phyloP scores from a whole-genome alignment of 2,113 vertebrate species.

The Prietella phreatophila region DNA sequence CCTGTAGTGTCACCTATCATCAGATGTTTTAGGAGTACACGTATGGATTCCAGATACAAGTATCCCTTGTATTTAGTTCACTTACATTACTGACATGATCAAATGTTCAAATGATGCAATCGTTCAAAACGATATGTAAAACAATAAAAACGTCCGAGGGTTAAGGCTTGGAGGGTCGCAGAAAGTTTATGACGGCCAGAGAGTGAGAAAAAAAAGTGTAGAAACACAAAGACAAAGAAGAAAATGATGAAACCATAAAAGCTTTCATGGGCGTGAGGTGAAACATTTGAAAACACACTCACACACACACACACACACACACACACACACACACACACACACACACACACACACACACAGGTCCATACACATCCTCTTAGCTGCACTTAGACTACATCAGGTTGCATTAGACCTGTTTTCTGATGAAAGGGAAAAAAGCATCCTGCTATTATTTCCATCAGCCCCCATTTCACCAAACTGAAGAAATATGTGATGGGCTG shows the following conservation, averaged over 20 bases:
- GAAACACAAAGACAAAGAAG: neutral
- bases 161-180: neutral
- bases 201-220: neutral
- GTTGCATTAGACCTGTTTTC: conserved; percentile 57
- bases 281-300: neutral
- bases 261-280: neutral
- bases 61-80: too few species aligned
- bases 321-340: neutral
- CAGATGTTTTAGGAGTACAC: too few species aligned
- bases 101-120: neutral
- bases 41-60: too few species aligned
- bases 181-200: neutral
- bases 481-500: conserved; percentile 24
- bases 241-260: neutral
- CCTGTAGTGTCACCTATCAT: too few species aligned
- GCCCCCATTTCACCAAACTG: conserved; percentile 39
- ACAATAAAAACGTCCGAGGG: neutral
- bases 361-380: conserved; percentile 61
- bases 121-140: neutral
- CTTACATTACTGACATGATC: too few species aligned
- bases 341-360: neutral
- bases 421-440: conserved; percentile 54
- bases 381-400: conserved; percentile 63
- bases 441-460: conserved; percentile 61
- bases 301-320: neutral